Percentiles rank a stretch among this genome's conserved stretches.
These are phyloP conservation scores for Ecliptopera silaceata DNA, from an alignment of 2,888 invertebrate genomes.

Conservation along the genomic window DNA sequence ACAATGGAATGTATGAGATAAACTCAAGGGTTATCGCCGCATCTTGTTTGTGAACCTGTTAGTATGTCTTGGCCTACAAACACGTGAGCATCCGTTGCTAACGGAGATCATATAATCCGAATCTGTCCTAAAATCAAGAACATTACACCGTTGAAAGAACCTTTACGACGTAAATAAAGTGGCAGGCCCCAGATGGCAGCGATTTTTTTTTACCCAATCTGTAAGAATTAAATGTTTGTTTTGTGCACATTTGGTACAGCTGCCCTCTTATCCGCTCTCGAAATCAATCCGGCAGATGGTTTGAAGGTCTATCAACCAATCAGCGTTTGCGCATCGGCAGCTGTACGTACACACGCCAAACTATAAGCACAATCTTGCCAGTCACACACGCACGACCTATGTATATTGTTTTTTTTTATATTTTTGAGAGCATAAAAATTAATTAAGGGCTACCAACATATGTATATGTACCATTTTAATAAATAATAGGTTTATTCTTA, in stretches of 20 bases:
- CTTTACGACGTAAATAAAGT: background rate
- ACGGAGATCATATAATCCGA: slow-evolving; percentile 15
- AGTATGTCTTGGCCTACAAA: slow-evolving; percentile 22
- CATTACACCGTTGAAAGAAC: slow-evolving; percentile 9
- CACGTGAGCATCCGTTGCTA: slow-evolving; percentile 20
- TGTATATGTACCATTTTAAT: no score
- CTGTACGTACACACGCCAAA: slow-evolving; percentile 23
- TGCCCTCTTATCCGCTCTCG: slow-evolving; percentile 38
- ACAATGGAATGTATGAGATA: slow-evolving; percentile 27
- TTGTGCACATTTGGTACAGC: slow-evolving; percentile 33
- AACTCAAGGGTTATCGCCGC: slow-evolving; percentile 16
- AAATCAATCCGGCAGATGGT: slow-evolving; percentile 44
- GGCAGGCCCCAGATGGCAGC: slow-evolving; percentile 1
- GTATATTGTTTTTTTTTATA: no score
- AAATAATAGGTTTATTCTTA: no score
- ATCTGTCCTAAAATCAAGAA: slow-evolving; percentile 9
- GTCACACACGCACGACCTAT: background rate
- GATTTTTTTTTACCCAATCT: slow-evolving; percentile 4
- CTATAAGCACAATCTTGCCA: slow-evolving; percentile 12
- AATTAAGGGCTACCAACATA: no score
- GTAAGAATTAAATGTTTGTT: slow-evolving; percentile 10
- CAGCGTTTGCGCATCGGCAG: slow-evolving; percentile 30
- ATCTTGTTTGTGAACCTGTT: slow-evolving; percentile 9
- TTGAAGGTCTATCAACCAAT: slow-evolving; percentile 34
- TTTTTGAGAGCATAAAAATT: no score